These are phyloP conservation scores for Hexactinellida sp. DNA, from an alignment of 37 sponge, comb jelly and placozoan species.

Conservation along the genomic window DNA sequence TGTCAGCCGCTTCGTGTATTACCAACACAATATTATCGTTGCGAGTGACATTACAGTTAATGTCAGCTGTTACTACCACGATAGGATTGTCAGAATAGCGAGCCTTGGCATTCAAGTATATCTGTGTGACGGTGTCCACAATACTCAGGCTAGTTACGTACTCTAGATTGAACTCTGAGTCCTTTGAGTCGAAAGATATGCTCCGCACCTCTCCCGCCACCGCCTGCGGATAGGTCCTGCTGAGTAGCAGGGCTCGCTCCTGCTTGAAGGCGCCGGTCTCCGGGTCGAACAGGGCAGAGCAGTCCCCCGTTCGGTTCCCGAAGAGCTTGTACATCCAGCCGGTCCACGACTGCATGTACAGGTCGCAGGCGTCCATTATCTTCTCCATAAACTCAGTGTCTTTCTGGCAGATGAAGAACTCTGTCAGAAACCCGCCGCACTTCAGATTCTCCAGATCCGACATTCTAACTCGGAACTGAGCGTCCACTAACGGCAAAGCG, in stretches of 20 bases:
- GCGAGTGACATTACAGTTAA: background rate
- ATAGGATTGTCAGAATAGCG: conserved; percentile 43
- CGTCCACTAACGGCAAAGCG: conserved; percentile 22
- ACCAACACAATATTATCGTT: background rate
- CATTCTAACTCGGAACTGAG: conserved; percentile 27
- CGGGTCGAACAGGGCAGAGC: background rate
- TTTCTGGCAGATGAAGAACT: conserved; percentile 24
- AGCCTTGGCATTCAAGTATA: conserved; percentile 51
- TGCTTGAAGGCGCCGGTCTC: background rate
- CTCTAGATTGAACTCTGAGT: conserved; percentile 34
- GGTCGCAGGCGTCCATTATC: conserved; percentile 40
- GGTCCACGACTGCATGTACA: conserved; percentile 60
- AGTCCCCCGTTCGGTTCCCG: conserved; percentile 38
- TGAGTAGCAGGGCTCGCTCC: conserved; percentile 22
- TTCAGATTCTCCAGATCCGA: conserved; percentile 41
- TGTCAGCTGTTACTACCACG: conserved; percentile 24
- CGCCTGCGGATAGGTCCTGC: conserved; percentile 61
- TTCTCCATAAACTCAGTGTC: conserved; percentile 3
- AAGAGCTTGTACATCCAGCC: conserved; percentile 81
- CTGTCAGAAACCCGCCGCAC: conserved; percentile 66
- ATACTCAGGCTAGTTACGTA: conserved; percentile 22
- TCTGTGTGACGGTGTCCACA: conserved; percentile 41
- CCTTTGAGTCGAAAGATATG: conserved; percentile 36
- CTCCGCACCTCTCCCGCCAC: conserved; percentile 43
- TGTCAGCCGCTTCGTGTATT: conserved; percentile 18